A percentile compares a stretch with the other conserved stretches of the same genome.
phyloP scores from a whole-genome alignment of 2,888 invertebrate genomes.

The Agrotis puta region DNA sequence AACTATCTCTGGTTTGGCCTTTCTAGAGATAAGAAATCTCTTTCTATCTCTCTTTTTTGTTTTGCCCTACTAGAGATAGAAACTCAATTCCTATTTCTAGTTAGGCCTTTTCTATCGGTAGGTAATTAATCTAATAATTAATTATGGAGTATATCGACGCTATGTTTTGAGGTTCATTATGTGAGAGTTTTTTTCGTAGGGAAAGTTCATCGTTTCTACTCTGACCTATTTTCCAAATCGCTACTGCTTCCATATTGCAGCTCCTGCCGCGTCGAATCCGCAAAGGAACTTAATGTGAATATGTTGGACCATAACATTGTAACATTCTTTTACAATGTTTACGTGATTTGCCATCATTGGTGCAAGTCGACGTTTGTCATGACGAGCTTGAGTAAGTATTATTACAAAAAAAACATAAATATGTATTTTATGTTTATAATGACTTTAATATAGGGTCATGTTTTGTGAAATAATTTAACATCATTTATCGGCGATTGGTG shows the following conservation, averaged over 20 bases:
- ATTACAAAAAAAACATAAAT: not conserved
- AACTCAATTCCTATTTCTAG: no score
- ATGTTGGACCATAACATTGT: constrained; percentile 42
- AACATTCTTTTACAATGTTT: constrained; percentile 46
- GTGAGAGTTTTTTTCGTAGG: not conserved
- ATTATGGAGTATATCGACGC: no score
- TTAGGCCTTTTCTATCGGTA: no score
- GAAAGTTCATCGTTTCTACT: not conserved
- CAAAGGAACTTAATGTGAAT: constrained; percentile 35
- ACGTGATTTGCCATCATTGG: constrained; percentile 1
- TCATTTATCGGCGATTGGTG: not conserved
- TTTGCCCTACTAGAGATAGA: no score
- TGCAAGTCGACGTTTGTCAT: not conserved
- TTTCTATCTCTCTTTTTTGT: no score
- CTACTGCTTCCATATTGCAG: constrained; percentile 18
- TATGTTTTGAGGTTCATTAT: no score
- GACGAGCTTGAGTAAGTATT: not conserved
- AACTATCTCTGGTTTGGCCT: no score
- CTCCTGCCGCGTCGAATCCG: constrained; percentile 44
- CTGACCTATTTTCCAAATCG: constrained; percentile 12
- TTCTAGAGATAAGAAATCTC: no score
- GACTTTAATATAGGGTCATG: not conserved
- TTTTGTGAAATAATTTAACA: not conserved
- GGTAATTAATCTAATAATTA: no score
- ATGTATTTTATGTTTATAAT: not conserved